phyloP scores from a whole-genome alignment of 2,888 invertebrate genomes.

The Acleris holmiana region DNA sequence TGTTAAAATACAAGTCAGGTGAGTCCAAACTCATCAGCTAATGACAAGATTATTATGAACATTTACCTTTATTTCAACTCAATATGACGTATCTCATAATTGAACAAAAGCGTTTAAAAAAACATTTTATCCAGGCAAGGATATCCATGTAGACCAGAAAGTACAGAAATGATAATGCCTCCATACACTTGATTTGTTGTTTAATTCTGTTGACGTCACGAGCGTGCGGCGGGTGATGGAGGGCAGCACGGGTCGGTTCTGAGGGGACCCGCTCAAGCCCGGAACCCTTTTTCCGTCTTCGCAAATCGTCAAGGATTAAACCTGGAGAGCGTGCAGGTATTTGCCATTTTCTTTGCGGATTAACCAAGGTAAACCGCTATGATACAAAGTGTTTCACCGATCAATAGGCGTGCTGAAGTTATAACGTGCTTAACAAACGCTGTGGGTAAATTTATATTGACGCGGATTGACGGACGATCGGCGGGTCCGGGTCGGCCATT shows the following conservation, averaged over 20 bases:
- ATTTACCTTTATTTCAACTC: too few relatives aligned
- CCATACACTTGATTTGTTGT: not conserved
- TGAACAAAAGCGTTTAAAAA: too few relatives aligned
- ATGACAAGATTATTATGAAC: too few relatives aligned
- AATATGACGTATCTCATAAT: too few relatives aligned
- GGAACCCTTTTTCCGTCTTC: constrained; percentile 80
- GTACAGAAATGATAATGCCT: too few relatives aligned
- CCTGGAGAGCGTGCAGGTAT: constrained; percentile 76
- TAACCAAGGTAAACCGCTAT: constrained; percentile 66
- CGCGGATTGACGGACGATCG: constrained; percentile 9
- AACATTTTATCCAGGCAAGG: too few relatives aligned
- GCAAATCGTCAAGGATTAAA: constrained; percentile 81
- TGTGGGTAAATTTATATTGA: constrained; percentile 38
- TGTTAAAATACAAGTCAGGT: too few relatives aligned
- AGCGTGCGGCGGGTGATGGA: constrained; percentile 53
- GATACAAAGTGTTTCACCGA: constrained; percentile 69
- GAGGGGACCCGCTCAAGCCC: constrained; percentile 62
- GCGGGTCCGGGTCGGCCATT: not conserved
- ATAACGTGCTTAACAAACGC: constrained; percentile 57
- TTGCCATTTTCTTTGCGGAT: constrained; percentile 76
- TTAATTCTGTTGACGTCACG: not conserved
- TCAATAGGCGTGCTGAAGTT: constrained; percentile 62
- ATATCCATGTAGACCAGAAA: too few relatives aligned
- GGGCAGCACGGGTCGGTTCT: constrained; percentile 63
- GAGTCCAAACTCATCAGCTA: too few relatives aligned